phyloP scores from a whole-genome alignment of 1,140 invertebrate species.

The Zaprionus kolodkinae region DNA sequence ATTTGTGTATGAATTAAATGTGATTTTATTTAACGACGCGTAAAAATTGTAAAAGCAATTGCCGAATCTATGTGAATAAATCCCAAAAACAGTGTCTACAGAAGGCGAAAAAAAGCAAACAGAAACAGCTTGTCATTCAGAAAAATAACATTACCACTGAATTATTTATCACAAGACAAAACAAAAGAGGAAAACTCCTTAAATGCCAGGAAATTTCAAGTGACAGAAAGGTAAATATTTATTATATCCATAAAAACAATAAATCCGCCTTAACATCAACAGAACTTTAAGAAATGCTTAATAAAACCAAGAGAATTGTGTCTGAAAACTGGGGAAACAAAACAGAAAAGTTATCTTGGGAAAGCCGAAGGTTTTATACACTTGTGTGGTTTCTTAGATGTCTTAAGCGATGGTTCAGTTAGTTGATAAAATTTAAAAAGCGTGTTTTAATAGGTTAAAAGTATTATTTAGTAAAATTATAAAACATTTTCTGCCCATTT shows the following conservation, averaged over 20 bases:
- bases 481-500: no score
- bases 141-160: neutral
- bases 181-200: neutral
- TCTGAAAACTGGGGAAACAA: conserved; percentile 7
- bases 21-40: conserved; percentile 1
- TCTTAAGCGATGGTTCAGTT: no score
- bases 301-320: conserved; percentile 44
- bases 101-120: neutral
- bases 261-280: conserved; percentile 62
- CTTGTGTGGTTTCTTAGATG: no score
- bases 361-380: no score
- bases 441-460: no score
- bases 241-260: conserved; percentile 51
- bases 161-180: neutral
- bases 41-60: conserved; percentile 19
- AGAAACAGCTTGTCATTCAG: neutral
- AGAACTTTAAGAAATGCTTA: conserved; percentile 34
- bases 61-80: conserved; percentile 7
- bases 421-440: no score
- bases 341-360: neutral
- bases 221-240: conserved; percentile 61
- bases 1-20: neutral
- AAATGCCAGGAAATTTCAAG: neutral
- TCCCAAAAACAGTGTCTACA: neutral
- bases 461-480: no score